Conservation (phyloP, 2,113 vertebrate species). For the Deroptyus accipitrinus region DNA sequence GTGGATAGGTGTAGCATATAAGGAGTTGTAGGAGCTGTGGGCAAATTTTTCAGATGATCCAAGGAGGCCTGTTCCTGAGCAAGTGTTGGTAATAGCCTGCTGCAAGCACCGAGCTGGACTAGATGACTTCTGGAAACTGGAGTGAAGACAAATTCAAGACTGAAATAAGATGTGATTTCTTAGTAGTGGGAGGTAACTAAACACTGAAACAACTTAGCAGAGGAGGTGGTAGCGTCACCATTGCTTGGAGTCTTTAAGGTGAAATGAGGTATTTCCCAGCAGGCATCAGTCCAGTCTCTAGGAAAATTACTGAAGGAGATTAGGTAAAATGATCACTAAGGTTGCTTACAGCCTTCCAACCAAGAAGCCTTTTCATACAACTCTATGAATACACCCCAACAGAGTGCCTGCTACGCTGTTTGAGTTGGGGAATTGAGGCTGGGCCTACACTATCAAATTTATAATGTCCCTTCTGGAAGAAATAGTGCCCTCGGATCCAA, state of each 20-base stretch:
- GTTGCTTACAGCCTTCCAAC: background rate
- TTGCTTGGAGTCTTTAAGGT: background rate
- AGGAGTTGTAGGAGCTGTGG: background rate
- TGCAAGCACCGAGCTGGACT: background rate
- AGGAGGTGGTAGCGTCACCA: background rate
- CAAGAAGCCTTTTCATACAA: background rate
- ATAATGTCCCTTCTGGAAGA: background rate
- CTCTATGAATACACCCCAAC: background rate
- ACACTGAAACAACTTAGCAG: background rate
- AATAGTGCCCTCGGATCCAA: background rate
- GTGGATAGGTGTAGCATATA: background rate
- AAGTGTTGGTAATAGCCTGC: background rate
- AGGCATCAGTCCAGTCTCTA: background rate
- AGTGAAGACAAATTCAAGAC: background rate
- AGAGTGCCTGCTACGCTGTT: background rate
- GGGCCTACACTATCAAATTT: background rate
- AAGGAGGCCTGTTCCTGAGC: background rate
- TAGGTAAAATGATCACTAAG: background rate
- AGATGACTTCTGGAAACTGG: background rate
- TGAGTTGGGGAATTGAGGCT: background rate
- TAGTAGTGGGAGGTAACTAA: background rate
- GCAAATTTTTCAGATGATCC: background rate
- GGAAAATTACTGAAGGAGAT: constrained; percentile 4
- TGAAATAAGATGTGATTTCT: background rate
- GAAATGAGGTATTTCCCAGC: background rate